Conservation (phyloP, 2,888 invertebrate species). For the Oxystoma pomonae region DNA sequence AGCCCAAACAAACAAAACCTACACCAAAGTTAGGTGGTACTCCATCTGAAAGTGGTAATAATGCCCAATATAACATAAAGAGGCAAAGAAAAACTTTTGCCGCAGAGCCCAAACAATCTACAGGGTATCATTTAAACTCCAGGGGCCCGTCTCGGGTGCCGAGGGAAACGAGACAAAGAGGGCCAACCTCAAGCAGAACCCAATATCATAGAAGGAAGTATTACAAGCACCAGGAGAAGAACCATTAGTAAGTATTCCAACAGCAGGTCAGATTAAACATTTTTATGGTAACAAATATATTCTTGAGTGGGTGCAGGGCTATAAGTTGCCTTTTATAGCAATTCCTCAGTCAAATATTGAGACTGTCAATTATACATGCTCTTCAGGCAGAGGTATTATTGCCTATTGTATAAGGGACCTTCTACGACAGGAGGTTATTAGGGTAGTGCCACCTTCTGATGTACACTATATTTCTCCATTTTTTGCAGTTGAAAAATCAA, state of each 20-base stretch:
- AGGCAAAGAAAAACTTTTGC: background rate
- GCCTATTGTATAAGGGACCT: background rate
- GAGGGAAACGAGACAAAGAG: background rate
- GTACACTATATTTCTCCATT: slow-evolving; percentile 1
- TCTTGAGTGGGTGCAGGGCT: background rate
- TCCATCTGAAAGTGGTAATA: background rate
- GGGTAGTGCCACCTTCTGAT: background rate
- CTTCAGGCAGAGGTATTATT: background rate
- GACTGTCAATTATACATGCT: background rate
- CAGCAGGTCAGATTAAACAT: background rate
- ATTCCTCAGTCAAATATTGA: background rate
- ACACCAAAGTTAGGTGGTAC: background rate
- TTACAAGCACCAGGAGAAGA: too few relatives aligned
- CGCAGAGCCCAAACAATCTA: background rate
- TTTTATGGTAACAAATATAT: background rate
- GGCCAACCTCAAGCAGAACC: too few relatives aligned
- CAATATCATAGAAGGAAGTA: too few relatives aligned
- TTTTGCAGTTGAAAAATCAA: background rate
- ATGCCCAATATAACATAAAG: background rate
- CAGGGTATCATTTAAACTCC: background rate
- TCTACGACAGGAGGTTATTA: background rate
- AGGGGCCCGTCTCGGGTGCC: background rate
- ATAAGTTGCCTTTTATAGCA: background rate
- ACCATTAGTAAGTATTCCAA: background rate
- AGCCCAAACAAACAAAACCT: background rate